These are phyloP conservation scores for Standfussiana lucernea DNA, from an alignment of 2,888 invertebrate species.

Conservation along the genomic window DNA sequence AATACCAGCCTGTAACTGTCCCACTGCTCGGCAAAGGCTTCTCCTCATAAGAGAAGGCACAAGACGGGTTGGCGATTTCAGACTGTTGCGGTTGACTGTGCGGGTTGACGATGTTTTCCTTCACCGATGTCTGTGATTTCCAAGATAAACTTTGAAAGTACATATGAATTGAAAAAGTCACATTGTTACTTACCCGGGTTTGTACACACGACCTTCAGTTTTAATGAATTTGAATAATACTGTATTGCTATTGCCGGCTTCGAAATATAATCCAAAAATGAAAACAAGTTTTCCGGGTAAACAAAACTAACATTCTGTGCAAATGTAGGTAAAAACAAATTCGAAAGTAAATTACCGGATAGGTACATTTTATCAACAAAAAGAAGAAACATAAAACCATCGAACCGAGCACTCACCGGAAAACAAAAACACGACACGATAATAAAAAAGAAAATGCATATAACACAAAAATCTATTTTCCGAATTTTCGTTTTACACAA, in stretches of 20 bases:
- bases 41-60: no score
- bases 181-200: no score
- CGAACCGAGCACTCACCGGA: background rate
- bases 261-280: background rate
- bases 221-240: background rate
- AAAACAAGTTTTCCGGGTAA: background rate
- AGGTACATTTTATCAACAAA: constrained; percentile 22
- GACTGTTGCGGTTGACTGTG: no score
- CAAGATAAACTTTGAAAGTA: no score
- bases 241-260: background rate
- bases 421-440: constrained; percentile 17
- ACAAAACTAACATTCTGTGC: no score
- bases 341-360: constrained; percentile 1
- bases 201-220: no score
- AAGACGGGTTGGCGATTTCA: no score
- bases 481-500: constrained; percentile 54
- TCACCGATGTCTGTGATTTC: no score
- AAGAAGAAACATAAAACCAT: constrained; percentile 17
- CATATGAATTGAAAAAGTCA: no score
- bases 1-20: no score
- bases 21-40: no score
- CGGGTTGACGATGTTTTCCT: no score
- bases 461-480: constrained; percentile 58
- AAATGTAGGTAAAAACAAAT: constrained; percentile 7
- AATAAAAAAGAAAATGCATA: constrained; percentile 19